Conservation (phyloP, 2,888 invertebrate genomes). For the Leucoptera coffeella region DNA sequence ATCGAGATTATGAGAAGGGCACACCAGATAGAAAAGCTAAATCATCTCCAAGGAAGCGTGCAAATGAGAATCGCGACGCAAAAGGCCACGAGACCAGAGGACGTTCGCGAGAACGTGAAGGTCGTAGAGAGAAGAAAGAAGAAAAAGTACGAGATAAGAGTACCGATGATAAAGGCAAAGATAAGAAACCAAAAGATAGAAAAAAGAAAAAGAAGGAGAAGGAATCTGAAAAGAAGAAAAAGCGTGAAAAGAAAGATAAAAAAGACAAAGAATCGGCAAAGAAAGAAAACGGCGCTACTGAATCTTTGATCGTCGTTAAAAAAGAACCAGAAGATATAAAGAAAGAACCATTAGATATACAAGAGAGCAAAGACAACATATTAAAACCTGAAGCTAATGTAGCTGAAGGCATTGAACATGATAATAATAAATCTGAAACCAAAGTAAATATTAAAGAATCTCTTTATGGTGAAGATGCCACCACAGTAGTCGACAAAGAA, state of each 20-base stretch:
- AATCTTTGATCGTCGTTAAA: constrained; percentile 10
- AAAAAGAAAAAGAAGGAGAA: constrained; percentile 45
- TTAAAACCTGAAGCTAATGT: not conserved
- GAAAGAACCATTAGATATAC: not conserved
- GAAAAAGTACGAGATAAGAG: constrained; percentile 32
- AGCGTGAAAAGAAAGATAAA: constrained; percentile 50
- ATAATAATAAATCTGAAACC: constrained; percentile 1
- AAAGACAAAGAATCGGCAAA: constrained; percentile 39
- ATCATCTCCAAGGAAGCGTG: no score
- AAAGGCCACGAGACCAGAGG: constrained; percentile 39
- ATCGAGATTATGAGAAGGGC: constrained; percentile 31
- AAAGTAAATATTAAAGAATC: constrained; percentile 18
- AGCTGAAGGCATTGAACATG: not conserved
- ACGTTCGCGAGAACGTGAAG: constrained; percentile 45
- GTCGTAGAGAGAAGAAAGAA: constrained; percentile 48
- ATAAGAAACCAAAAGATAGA: constrained; percentile 29
- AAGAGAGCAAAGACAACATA: not conserved
- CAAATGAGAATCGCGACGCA: constrained; percentile 28
- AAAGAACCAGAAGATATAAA: not conserved
- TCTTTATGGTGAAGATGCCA: constrained; percentile 49
- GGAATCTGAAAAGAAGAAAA: constrained; percentile 40
- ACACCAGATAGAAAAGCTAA: constrained; percentile 33
- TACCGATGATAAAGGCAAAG: constrained; percentile 48
- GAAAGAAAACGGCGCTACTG: constrained; percentile 24
- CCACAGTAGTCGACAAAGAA: constrained; percentile 49